Evolutionary conservation across 2,797 vertebrate species (phyloP).

Genomic region (Cyclopterus lumpus): DNA sequence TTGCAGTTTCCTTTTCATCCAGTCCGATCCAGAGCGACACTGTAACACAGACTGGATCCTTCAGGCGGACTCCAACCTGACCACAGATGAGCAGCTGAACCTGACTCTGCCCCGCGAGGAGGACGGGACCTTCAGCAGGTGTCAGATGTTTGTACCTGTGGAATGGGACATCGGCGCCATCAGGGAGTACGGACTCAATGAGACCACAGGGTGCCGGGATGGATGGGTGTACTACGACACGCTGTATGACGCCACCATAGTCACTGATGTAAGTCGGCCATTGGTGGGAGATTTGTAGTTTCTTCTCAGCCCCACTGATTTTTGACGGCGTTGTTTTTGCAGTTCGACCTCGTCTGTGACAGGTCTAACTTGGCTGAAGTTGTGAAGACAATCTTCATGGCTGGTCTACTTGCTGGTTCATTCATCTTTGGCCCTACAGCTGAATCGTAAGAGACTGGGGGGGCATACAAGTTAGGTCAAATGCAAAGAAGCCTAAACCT

Average conservation of each 20-base stretch:
- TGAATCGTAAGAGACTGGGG: constrained; percentile 66
- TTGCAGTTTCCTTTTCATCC: constrained; percentile 74
- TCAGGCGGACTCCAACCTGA: constrained; percentile 75
- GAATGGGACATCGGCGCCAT: constrained; percentile 81
- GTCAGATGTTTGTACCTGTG: constrained; percentile 85
- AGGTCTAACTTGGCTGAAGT: constrained; percentile 68
- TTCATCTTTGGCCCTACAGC: constrained; percentile 83
- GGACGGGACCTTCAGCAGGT: constrained; percentile 80
- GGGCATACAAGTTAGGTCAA: background rate
- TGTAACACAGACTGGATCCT: constrained; percentile 89
- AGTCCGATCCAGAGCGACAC: constrained; percentile 71
- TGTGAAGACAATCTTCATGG: constrained; percentile 79
- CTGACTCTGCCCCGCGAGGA: constrained; percentile 82
- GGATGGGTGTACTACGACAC: constrained; percentile 85
- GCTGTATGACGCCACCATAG: constrained; percentile 68
- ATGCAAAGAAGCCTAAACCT: background rate
- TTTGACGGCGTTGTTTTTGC: constrained; percentile 31
- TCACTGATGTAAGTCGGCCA: constrained; percentile 52
- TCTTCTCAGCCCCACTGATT: background rate
- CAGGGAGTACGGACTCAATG: constrained; percentile 76
- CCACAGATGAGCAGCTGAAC: constrained; percentile 80
- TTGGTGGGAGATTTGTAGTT: background rate
- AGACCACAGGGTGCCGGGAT: constrained; percentile 77
- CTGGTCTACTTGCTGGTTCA: constrained; percentile 77
- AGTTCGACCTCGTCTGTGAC: constrained; percentile 87